Conservation (phyloP, 1,140 invertebrate genomes). For the Tribolium castaneum region DNA sequence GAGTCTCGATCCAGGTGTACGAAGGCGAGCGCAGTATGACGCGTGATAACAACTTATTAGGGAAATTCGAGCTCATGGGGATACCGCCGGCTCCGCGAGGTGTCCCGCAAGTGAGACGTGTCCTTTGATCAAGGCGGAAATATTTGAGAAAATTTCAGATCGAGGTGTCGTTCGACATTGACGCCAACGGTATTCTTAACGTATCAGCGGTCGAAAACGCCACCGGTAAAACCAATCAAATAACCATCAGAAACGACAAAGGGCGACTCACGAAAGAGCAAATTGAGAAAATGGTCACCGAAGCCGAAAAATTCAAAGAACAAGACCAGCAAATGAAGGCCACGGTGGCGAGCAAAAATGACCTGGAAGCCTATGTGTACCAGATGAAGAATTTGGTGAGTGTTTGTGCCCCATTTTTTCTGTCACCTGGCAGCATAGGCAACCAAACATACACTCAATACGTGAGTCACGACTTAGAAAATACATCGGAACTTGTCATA, state of each 20-base stretch:
- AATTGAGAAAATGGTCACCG: conserved; percentile 71
- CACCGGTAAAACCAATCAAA: conserved; percentile 65
- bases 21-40: conserved; percentile 77
- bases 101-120: conserved; percentile 56
- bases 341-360: conserved; percentile 74
- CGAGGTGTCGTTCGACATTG: conserved; percentile 67
- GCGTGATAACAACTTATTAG: conserved; percentile 77
- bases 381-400: conserved; percentile 71
- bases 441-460: too few species aligned
- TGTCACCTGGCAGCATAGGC: too few species aligned
- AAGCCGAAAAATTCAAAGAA: conserved; percentile 68
- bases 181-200: conserved; percentile 69
- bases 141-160: conserved; percentile 43
- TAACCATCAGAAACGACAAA: conserved; percentile 66
- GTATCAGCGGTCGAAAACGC: conserved; percentile 71
- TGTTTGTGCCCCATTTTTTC: background rate
- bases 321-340: conserved; percentile 67
- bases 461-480: too few species aligned
- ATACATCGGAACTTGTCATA: too few species aligned
- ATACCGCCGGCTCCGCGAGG: conserved; percentile 72
- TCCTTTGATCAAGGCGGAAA: background rate
- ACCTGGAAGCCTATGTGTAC: conserved; percentile 79
- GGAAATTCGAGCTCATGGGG: conserved; percentile 75
- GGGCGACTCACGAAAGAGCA: conserved; percentile 64
- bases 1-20: conserved; percentile 69